Evolutionary conservation across 2,113 vertebrate genomes (phyloP).

Genomic region (Semnornis frantzii): DNA sequence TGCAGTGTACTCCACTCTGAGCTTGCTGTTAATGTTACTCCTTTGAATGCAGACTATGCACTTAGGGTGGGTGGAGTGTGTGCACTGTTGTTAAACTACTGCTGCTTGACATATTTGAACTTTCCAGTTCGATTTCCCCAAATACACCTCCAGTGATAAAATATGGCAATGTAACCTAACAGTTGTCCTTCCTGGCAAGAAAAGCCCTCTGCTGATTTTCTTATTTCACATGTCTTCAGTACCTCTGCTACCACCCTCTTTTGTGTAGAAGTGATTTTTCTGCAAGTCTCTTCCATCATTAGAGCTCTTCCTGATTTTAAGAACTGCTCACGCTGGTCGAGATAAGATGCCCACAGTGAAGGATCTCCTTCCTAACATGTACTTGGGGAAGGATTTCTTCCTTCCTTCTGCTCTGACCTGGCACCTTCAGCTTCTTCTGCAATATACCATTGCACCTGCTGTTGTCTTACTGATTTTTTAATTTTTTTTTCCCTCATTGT

Average conservation of each 20-base stretch:
- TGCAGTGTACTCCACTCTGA: fast-evolving
- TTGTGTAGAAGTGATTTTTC: not conserved
- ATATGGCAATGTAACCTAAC: not conserved
- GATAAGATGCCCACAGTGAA: not conserved
- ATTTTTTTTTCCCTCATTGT: not conserved
- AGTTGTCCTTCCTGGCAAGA: not conserved
- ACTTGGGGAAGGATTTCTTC: not conserved
- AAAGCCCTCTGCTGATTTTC: not conserved
- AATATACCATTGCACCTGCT: not conserved
- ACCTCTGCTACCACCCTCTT: not conserved
- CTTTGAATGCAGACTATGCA: not conserved
- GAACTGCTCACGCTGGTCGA: not conserved
- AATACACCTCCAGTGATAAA: not conserved
- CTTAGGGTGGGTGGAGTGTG: not conserved
- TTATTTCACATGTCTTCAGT: not conserved
- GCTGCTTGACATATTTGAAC: not conserved
- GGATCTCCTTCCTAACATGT: not conserved
- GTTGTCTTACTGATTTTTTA: not conserved
- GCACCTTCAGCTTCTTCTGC: not conserved
- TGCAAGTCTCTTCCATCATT: not conserved
- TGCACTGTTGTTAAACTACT: not conserved
- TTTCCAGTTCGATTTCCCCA: not conserved
- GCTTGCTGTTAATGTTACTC: not conserved
- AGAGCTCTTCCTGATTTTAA: not conserved
- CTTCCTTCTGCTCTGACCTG: not conserved